These are phyloP conservation scores for Crotalus tigris DNA, from an alignment of 2,113 vertebrate genomes.

Conservation along the genomic window DNA sequence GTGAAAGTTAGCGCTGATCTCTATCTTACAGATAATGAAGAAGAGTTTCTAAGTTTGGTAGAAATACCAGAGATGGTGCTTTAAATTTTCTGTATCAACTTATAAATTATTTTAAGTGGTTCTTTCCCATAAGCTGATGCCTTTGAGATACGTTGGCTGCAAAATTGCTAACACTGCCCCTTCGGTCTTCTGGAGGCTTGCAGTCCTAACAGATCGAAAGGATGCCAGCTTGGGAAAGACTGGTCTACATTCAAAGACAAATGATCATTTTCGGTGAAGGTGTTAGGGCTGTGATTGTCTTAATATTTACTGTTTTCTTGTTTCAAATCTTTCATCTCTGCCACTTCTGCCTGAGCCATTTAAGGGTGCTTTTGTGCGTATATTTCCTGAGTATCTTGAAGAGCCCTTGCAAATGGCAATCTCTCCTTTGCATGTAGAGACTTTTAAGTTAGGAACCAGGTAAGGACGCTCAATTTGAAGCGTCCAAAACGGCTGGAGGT, in stretches of 20 bases:
- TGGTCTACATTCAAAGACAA: not conserved
- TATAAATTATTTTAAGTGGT: not conserved
- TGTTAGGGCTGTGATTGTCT: not conserved
- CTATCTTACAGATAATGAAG: not conserved
- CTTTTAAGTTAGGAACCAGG: not conserved
- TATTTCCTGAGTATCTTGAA: not conserved
- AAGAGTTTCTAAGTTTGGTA: not conserved
- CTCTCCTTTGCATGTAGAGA: not conserved
- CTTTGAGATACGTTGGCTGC: not conserved
- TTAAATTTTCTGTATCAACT: not conserved
- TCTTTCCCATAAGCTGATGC: not conserved
- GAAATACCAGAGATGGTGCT: not conserved
- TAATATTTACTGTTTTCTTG: not conserved
- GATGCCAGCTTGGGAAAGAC: not conserved
- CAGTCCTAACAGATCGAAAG: not conserved
- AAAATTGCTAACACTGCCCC: not conserved
- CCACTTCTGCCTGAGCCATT: not conserved
- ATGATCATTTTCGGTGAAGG: not conserved
- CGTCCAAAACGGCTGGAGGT: not conserved
- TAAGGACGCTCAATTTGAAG: not conserved
- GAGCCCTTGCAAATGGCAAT: not conserved
- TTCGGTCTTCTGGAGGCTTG: not conserved
- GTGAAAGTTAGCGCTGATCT: not conserved
- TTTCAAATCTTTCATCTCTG: not conserved
- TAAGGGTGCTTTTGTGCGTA: not conserved